phyloP scores from a whole-genome alignment of 2,888 invertebrate genomes.

The Balanococcus diminutus region DNA sequence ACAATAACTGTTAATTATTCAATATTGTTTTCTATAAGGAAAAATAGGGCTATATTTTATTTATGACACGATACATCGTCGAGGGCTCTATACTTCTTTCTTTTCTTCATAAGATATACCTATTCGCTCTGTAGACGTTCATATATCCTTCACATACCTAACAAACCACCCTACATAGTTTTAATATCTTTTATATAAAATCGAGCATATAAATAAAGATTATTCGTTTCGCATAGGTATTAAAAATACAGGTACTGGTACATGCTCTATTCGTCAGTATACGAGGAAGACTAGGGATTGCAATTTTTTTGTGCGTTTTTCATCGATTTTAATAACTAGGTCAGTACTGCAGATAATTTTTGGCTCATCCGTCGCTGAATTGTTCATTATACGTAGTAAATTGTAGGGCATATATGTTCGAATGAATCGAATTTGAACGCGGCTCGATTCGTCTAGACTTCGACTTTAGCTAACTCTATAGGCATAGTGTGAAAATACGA shows the following conservation, averaged over 20 bases:
- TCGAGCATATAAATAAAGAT: neutral
- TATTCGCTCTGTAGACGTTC: neutral
- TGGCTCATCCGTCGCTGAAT: neutral
- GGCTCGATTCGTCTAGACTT: neutral
- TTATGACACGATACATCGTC: neutral
- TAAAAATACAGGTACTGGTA: neutral
- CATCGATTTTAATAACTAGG: constrained; percentile 10
- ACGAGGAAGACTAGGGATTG: neutral
- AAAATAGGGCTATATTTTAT: neutral
- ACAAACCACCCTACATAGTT: neutral
- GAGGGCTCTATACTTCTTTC: neutral
- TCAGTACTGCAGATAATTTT: constrained; percentile 29
- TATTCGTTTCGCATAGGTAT: neutral
- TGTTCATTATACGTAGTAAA: neutral
- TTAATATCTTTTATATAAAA: neutral
- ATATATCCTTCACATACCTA: neutral
- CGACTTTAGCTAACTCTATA: neutral
- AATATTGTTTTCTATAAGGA: neutral
- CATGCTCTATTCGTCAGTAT: neutral
- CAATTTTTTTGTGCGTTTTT: neutral
- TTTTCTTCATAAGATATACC: neutral
- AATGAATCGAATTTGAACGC: neutral
- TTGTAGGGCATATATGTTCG: neutral
- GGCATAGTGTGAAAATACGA: neutral
- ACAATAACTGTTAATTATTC: neutral